Evolutionary conservation across 2,797 vertebrate genomes (phyloP), one percentile per base, ranked within the genome.

Genomic region (Eurystomus glaucurus): DNA sequence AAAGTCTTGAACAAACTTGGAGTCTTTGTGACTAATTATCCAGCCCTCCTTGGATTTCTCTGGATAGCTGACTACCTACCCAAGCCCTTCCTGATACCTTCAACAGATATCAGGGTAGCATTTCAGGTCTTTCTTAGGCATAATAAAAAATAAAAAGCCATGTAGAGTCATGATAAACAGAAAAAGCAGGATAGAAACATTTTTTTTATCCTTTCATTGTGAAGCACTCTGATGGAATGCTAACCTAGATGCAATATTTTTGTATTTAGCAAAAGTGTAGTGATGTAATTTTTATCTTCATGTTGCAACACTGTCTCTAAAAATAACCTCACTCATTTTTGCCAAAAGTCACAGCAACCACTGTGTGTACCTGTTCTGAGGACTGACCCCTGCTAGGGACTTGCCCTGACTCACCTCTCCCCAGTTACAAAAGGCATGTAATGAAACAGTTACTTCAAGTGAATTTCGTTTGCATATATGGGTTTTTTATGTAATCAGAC

Each of bases 271-370:
- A n/a, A 46, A 46, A 58, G 77, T 85, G 28, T 83, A 54, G 25
- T 77, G 70, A 92, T 43, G 65, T 88, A 60, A 79, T 86, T 92
- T 62, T 91, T 83, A 90, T 92, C 88, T 94, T 58, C 9, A 28
- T 70, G 48, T 93, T 95, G 57, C 54, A 92, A 91, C 41, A n/a
- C 25, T 41, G 14, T 64, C 74, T 92, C 15, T 35, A 74, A 88
- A 80, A 88, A 69, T 4, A 0, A 0, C 25, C 28, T 60, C 68
- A 87, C 43, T 83, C 26, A 72, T 93, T 71, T 88, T 57, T 94
- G 76, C 64, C 82, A 93, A 70, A 68, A 90, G 72, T 60, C 35
- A n/a, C 26, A 90, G 46, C 76, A 93, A 45, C 61, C 72, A 39
- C 55, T 52, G 2, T 46, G 26, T 52, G 18, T 90, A 91, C 60